Conservation (phyloP, 2,113 vertebrate genomes). For the Lonchura striata region DNA sequence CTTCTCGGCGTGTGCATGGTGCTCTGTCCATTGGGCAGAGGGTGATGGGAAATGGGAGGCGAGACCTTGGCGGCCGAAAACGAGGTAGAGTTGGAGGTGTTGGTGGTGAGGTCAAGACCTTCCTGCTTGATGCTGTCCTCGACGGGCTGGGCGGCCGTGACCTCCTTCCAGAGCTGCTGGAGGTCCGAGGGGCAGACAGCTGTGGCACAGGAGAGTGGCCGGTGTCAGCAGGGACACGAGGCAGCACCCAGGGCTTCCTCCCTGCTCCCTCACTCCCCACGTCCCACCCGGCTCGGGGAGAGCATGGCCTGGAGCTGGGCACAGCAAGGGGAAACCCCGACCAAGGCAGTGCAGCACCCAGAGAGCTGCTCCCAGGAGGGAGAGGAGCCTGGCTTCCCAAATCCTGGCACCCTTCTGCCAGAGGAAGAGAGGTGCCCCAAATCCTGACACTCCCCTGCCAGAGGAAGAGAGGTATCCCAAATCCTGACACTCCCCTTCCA, state of each 20-base stretch:
- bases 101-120: constrained; percentile 96
- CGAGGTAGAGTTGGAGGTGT: constrained; percentile 97
- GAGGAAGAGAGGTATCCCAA: neutral
- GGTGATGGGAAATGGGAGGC: constrained; percentile 90
- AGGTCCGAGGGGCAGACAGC: constrained; percentile 96
- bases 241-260: neutral
- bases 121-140: constrained; percentile 96
- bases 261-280: neutral
- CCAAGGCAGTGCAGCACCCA: accelerated
- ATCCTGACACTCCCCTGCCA: accelerated
- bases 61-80: constrained; percentile 92
- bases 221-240: accelerated
- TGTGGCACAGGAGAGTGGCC: neutral
- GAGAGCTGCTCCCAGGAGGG: neutral
- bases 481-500: accelerated
- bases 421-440: neutral
- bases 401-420: accelerated
- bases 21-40: constrained; percentile 93
- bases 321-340: neutral
- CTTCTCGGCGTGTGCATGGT: constrained; percentile 93
- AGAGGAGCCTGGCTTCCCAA: neutral
- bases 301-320: neutral
- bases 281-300: neutral
- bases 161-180: constrained; percentile 98
- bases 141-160: constrained; percentile 83